phyloP scores from a whole-genome alignment of 2,113 vertebrate genomes.

The Etheostoma cragini region DNA sequence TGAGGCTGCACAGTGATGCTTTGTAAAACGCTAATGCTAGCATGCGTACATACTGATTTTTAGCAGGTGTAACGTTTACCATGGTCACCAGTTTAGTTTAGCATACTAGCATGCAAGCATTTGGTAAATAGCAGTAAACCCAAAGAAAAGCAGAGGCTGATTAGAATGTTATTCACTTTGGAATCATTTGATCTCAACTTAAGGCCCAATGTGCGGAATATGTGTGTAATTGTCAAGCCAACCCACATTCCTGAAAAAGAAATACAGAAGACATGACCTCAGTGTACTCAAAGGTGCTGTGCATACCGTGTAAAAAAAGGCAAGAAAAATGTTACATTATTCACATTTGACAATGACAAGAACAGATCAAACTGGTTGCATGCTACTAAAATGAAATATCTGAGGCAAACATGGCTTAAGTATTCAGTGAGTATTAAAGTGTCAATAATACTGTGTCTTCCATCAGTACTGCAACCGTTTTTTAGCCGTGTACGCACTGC shows the following conservation, averaged over 20 bases:
- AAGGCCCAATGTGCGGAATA: background rate
- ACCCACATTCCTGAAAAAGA: background rate
- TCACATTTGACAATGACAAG: background rate
- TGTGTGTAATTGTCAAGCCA: background rate
- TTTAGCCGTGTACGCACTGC: constrained; percentile 90
- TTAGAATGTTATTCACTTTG: background rate
- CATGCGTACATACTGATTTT: background rate
- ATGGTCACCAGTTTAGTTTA: background rate
- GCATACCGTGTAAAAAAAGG: background rate
- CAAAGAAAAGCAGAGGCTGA: background rate
- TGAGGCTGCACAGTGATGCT: background rate
- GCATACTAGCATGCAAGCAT: background rate
- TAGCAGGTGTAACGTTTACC: background rate
- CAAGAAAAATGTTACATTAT: background rate
- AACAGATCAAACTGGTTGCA: background rate
- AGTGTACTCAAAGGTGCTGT: background rate
- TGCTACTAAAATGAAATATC: background rate
- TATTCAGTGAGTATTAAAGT: constrained; percentile 1
- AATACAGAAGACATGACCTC: background rate
- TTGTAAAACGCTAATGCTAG: background rate
- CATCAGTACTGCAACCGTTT: constrained; percentile 91
- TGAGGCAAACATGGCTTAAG: background rate
- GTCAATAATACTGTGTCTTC: background rate
- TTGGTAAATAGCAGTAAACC: background rate
- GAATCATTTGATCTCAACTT: background rate